Conservation (phyloP, 2,888 invertebrate genomes). For the Dryocosmus kuriphilus region DNA sequence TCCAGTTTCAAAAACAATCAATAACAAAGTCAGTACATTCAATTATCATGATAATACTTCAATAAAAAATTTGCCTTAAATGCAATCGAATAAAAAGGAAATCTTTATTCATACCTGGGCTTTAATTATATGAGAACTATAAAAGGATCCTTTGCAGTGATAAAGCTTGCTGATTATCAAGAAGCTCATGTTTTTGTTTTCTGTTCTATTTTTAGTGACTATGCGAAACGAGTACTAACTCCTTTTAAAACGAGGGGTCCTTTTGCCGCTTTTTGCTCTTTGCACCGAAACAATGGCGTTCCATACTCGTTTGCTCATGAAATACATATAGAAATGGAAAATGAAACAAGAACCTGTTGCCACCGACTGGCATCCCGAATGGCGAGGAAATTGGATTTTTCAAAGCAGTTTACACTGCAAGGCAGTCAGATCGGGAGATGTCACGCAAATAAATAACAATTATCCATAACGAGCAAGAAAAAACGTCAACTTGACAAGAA, state of each 20-base stretch:
- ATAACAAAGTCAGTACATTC: not conserved
- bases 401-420: conserved; percentile 27
- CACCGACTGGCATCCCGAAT: conserved; percentile 44
- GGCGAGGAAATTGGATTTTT: conserved; percentile 49
- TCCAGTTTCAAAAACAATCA: too few species aligned
- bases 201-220: not conserved
- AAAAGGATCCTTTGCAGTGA: not conserved
- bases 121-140: not conserved
- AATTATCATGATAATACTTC: not conserved
- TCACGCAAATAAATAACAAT: conserved; percentile 33
- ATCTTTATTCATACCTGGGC: not conserved
- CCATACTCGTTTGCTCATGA: conserved; percentile 53
- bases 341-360: conserved; percentile 63
- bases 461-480: conserved; percentile 14
- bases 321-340: conserved; percentile 49
- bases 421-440: conserved; percentile 23
- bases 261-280: conserved; percentile 53
- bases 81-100: not conserved
- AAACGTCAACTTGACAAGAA: conserved; percentile 17
- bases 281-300: conserved; percentile 59
- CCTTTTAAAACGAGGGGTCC: conserved; percentile 21
- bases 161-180: not conserved
- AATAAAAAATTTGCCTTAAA: too few species aligned
- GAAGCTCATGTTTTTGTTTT: not conserved
- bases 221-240: conserved; percentile 25